Percentiles rank a stretch among this genome's conserved stretches.
Conservation (phyloP, 2,113 vertebrate genomes). For the Vidua chalybeata region DNA sequence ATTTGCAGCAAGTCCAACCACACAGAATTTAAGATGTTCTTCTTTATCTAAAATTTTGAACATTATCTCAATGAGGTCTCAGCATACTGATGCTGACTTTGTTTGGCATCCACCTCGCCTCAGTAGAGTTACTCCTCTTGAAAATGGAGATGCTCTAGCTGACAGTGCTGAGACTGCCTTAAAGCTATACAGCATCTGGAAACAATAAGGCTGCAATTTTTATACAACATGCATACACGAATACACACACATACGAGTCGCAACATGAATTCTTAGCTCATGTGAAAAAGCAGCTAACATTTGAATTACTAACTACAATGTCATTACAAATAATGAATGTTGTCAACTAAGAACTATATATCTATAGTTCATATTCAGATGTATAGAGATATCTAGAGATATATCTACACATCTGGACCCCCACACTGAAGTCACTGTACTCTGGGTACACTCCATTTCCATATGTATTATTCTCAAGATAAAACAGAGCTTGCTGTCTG, state of each 20-base stretch:
- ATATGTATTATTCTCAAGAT: neutral
- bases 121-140: neutral
- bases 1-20: neutral
- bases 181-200: neutral
- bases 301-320: neutral
- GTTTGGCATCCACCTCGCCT: neutral
- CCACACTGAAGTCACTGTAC: neutral
- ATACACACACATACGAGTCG: fast-evolving
- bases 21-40: neutral
- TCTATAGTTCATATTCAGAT: neutral
- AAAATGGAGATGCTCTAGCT: neutral
- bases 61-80: neutral
- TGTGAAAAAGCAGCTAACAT: neutral
- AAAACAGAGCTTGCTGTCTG: neutral
- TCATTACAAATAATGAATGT: neutral
- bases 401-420: neutral
- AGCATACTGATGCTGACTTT: neutral
- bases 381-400: neutral
- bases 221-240: neutral
- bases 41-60: neutral
- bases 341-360: neutral
- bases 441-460: neutral
- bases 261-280: neutral
- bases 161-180: neutral
- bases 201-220: neutral